These are phyloP conservation scores for Thelaira solivaga DNA, from an alignment of 2,888 invertebrate species.

Conservation along the genomic window DNA sequence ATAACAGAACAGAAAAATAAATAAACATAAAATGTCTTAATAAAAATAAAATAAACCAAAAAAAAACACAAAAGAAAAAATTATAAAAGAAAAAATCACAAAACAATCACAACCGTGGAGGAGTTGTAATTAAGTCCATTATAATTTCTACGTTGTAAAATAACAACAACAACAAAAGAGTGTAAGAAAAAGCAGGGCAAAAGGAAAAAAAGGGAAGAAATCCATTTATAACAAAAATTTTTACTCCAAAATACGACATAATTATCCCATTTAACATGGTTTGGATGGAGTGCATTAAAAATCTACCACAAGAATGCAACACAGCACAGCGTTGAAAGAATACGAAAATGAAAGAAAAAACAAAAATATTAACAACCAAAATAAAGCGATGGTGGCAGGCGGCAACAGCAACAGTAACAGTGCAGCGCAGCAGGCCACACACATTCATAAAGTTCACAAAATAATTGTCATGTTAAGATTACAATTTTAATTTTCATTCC, in stretches of 20 bases:
- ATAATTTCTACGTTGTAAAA: slow-evolving; percentile 45
- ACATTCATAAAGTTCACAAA: slow-evolving; percentile 54
- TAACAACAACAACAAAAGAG: slow-evolving; percentile 22
- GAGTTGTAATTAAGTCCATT: slow-evolving; percentile 61
- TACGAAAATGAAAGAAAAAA: not conserved
- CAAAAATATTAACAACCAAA: slow-evolving; percentile 42
- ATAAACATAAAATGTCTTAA: not conserved
- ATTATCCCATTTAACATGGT: slow-evolving; percentile 61
- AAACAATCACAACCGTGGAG: slow-evolving; percentile 59
- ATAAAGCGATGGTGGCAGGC: slow-evolving; percentile 41
- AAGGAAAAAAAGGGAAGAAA: slow-evolving; percentile 32
- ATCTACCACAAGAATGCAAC: slow-evolving; percentile 43
- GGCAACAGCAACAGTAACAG: not conserved
- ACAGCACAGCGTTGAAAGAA: not conserved
- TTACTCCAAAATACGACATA: slow-evolving; percentile 60
- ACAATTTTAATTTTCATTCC: slow-evolving; percentile 51
- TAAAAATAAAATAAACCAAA: slow-evolving; percentile 20
- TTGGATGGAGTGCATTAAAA: slow-evolving; percentile 57
- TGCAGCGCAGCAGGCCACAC: slow-evolving; percentile 40
- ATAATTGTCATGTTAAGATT: slow-evolving; percentile 63
- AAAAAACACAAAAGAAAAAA: no score
- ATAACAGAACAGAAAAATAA: not conserved
- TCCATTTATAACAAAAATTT: slow-evolving; percentile 57
- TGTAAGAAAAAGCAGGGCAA: not conserved
- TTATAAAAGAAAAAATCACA: slow-evolving; percentile 34